These are phyloP conservation scores for Phrixothrix hirtus DNA, from an alignment of 2,888 invertebrate genomes.

Conservation along the genomic window DNA sequence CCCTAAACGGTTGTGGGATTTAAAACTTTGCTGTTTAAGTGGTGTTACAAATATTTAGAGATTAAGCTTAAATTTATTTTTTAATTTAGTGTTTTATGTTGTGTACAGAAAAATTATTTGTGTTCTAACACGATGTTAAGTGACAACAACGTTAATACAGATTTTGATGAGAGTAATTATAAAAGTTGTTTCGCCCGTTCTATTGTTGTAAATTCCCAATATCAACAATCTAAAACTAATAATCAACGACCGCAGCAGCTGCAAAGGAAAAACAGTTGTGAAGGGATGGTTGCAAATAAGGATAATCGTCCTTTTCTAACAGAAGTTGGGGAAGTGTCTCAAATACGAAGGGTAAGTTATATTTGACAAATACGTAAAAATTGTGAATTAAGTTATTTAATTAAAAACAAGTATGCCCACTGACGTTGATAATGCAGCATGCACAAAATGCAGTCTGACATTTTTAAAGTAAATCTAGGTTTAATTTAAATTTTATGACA, in stretches of 20 bases:
- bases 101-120: background rate
- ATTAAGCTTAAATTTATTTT: too few species aligned
- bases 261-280: slow-evolving; percentile 4
- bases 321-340: too few species aligned
- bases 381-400: too few species aligned
- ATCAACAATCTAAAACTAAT: slow-evolving; percentile 35
- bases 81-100: slow-evolving; percentile 3
- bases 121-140: slow-evolving; percentile 36
- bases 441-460: too few species aligned
- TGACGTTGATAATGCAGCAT: too few species aligned
- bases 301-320: too few species aligned
- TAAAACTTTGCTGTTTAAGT: too few species aligned
- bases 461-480: too few species aligned
- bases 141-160: slow-evolving; percentile 43
- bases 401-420: too few species aligned
- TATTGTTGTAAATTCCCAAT: slow-evolving; percentile 51
- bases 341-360: background rate
- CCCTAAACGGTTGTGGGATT: background rate
- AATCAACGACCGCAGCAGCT: slow-evolving; percentile 9
- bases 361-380: too few species aligned
- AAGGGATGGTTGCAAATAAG: slow-evolving; percentile 3
- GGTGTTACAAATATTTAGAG: too few species aligned
- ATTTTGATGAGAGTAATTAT: slow-evolving; percentile 46
- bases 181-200: slow-evolving; percentile 55
- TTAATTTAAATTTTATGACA: too few species aligned